phyloP scores from a whole-genome alignment of 2,113 vertebrate genomes.

The Hassar affinis region DNA sequence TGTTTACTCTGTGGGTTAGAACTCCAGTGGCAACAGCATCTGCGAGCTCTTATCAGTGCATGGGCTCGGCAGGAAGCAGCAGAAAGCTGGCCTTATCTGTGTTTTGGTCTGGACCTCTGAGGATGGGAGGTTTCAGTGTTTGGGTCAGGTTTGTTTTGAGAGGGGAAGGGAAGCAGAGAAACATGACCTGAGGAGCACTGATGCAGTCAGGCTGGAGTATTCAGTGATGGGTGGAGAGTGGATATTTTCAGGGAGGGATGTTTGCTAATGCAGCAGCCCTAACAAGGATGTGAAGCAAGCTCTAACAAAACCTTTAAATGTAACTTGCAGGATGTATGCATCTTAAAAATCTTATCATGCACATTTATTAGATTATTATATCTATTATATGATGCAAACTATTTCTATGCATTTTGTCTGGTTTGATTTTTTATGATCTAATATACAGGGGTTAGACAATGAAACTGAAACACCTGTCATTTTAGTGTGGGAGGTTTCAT shows the following conservation, averaged over 20 bases:
- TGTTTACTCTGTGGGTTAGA: conserved; percentile 41
- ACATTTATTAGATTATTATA: neutral
- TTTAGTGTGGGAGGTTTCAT: too few relatives aligned
- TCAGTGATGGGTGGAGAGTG: conserved; percentile 12
- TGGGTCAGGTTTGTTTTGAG: conserved; percentile 46
- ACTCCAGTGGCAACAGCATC: conserved; percentile 43
- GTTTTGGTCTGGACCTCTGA: conserved; percentile 49
- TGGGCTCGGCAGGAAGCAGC: conserved; percentile 54
- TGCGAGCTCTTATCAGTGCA: conserved; percentile 46
- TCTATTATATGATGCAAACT: neutral
- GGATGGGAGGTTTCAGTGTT: conserved; percentile 39
- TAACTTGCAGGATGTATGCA: neutral
- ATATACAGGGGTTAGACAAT: too few relatives aligned
- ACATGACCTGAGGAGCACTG: conserved; percentile 34
- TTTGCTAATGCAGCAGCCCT: conserved; percentile 26
- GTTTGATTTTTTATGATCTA: neutral
- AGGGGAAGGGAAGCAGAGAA: conserved; percentile 44
- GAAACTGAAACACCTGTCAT: too few relatives aligned
- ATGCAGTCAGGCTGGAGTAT: conserved; percentile 40
- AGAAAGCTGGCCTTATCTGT: conserved; percentile 56
- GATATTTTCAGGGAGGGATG: neutral
- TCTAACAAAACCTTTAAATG: neutral
- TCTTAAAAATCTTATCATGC: neutral
- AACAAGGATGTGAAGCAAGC: neutral
- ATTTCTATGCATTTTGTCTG: too few relatives aligned